phyloP scores from a whole-genome alignment of 1,140 invertebrate species.

The Hycleus cichorii region DNA sequence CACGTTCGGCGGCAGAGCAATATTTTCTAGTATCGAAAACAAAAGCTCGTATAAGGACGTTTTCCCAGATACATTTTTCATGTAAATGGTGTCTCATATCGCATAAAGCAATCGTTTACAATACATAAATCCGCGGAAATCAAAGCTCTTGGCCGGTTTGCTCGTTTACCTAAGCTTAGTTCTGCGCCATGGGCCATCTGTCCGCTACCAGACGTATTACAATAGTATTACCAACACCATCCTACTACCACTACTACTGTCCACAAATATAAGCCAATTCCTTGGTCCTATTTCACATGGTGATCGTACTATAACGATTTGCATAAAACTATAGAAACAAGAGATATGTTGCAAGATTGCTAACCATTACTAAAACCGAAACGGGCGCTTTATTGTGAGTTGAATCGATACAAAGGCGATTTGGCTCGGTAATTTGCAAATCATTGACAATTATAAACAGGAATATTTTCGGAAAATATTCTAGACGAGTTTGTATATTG shows the following conservation, averaged over 20 bases:
- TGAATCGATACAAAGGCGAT: too few species aligned
- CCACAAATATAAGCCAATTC: conserved; percentile 9
- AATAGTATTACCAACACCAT: too few species aligned
- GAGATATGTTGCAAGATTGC: conserved; percentile 9
- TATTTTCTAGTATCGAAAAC: conserved; percentile 44
- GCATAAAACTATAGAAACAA: conserved; percentile 3
- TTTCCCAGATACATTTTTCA: conserved; percentile 43
- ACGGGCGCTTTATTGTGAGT: conserved; percentile 4
- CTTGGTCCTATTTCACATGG: neutral
- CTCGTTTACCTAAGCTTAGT: conserved; percentile 34
- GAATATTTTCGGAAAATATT: too few species aligned
- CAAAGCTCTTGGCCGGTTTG: conserved; percentile 33
- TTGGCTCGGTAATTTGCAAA: too few species aligned
- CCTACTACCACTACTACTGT: too few species aligned
- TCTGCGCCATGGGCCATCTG: conserved; percentile 26
- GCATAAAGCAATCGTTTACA: conserved; percentile 44
- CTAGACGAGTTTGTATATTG: too few species aligned
- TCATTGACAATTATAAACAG: too few species aligned
- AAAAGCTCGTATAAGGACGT: conserved; percentile 39
- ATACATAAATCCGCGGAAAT: conserved; percentile 44
- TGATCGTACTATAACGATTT: conserved; percentile 10
- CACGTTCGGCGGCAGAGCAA: conserved; percentile 37
- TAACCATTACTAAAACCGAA: neutral
- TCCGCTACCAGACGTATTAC: conserved; percentile 14
- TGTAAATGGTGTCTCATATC: conserved; percentile 45